Conservation (phyloP, 2,888 invertebrate genomes). For the Orthonychiurus folsomi region DNA sequence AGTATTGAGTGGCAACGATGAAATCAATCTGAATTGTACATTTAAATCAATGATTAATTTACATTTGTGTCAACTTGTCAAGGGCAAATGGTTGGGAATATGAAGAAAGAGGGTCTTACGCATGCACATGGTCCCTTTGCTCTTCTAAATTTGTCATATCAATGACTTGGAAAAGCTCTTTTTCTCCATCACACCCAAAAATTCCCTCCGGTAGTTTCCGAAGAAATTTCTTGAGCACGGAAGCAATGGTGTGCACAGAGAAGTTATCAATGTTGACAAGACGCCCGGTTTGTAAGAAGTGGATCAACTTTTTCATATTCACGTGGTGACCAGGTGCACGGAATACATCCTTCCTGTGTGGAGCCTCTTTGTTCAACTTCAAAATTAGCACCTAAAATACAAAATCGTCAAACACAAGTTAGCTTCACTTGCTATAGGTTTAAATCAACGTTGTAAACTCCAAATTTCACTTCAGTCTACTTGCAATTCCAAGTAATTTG, state of each 20-base stretch:
- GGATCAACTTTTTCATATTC: constrained; percentile 85
- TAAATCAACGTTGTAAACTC: too few relatives aligned
- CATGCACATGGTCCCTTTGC: constrained; percentile 84
- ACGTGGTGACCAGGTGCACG: constrained; percentile 91
- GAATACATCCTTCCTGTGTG: constrained; percentile 85
- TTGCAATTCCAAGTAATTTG: not conserved
- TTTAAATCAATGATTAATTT: not conserved
- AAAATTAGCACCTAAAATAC: constrained; percentile 68
- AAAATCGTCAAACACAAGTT: not conserved
- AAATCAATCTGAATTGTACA: constrained; percentile 62
- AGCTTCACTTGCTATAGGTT: too few relatives aligned
- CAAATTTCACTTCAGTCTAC: not conserved
- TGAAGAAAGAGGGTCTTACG: constrained; percentile 62
- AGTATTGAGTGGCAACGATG: constrained; percentile 76
- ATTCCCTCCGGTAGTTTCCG: constrained; percentile 94
- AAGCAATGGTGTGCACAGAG: constrained; percentile 95
- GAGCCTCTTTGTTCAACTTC: constrained; percentile 89
- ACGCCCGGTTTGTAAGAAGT: constrained; percentile 79
- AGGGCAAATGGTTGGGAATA: too few relatives aligned
- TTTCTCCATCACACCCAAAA: constrained; percentile 85
- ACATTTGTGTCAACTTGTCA: constrained; percentile 1
- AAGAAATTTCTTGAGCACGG: constrained; percentile 94
- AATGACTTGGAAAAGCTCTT: constrained; percentile 78
- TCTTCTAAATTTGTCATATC: constrained; percentile 50
- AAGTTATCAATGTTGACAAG: constrained; percentile 88